These are phyloP conservation scores for Cephalotes varians DNA, from an alignment of 2,888 invertebrate genomes.

Conservation along the genomic window DNA sequence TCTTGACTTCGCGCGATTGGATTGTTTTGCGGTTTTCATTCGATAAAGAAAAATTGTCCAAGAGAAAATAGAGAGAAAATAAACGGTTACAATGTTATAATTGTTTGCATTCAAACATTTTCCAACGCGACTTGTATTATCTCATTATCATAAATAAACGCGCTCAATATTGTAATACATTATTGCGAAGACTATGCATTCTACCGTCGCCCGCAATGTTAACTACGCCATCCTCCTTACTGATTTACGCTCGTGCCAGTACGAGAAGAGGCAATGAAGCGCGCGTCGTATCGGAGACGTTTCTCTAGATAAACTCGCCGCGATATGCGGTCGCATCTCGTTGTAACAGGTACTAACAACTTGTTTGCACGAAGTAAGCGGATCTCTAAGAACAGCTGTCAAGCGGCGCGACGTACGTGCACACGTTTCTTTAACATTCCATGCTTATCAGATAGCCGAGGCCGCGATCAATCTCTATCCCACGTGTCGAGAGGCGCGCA, in stretches of 20 bases:
- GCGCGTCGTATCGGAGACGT: conserved; percentile 33
- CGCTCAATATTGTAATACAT: conserved; percentile 23
- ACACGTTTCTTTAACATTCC: conserved; percentile 64
- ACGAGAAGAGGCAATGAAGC: conserved; percentile 33
- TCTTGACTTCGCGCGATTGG: conserved; percentile 13
- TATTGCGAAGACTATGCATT: not conserved
- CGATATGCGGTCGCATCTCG: conserved; percentile 55
- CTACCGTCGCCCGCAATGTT: not conserved
- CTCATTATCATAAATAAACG: conserved; percentile 42
- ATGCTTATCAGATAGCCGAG: conserved; percentile 64
- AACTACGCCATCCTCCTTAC: not conserved
- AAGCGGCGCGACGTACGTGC: conserved; percentile 41
- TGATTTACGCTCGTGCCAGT: conserved; percentile 37
- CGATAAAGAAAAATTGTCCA: not conserved
- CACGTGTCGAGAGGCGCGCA: conserved; percentile 42
- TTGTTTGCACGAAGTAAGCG: conserved; percentile 61
- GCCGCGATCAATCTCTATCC: conserved; percentile 68
- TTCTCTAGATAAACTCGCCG: conserved; percentile 35
- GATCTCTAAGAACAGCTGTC: conserved; percentile 61
- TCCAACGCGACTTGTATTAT: conserved; percentile 7
- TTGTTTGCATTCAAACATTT: conserved; percentile 13
- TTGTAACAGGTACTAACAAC: conserved; percentile 64
- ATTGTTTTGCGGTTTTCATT: not conserved
- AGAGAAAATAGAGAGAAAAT: not conserved
- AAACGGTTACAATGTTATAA: not conserved